Evolutionary conservation across 2,113 vertebrate genomes (phyloP).

Genomic region (Bos javanicus): DNA sequence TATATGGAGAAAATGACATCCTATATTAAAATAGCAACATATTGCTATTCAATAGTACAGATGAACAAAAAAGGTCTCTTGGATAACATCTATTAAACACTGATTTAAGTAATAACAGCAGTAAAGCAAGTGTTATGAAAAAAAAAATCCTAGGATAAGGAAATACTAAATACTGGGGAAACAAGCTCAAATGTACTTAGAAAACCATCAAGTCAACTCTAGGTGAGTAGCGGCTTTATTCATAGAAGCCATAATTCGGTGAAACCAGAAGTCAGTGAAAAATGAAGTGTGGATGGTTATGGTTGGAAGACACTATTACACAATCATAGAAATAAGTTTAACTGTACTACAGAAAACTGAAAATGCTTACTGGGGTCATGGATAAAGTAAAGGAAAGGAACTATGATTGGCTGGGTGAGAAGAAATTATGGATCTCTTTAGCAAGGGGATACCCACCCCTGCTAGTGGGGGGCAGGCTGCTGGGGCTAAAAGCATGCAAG

Average conservation of each 20-base stretch:
- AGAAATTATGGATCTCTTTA: not conserved
- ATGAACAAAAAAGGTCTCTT: not conserved
- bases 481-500: too few species aligned
- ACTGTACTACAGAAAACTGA: not conserved
- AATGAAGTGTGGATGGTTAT: not conserved
- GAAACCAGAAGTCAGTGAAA: not conserved
- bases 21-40: not conserved
- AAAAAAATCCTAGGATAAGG: not conserved
- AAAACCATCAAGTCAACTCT: not conserved
- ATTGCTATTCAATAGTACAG: not conserved
- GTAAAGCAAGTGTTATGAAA: not conserved
- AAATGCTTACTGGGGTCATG: not conserved
- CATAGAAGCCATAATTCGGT: not conserved
- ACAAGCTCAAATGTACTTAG: not conserved
- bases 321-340: not conserved
- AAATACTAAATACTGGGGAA: not conserved
- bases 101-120: not conserved
- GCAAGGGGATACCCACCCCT: not conserved
- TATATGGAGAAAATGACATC: not conserved
- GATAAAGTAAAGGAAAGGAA: not conserved
- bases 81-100: not conserved
- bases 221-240: not conserved
- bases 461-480: rapidly evolving
- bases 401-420: not conserved
- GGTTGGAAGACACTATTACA: not conserved